Conservation (phyloP, 2,113 vertebrate species). For the Ictalurus punctatus region DNA sequence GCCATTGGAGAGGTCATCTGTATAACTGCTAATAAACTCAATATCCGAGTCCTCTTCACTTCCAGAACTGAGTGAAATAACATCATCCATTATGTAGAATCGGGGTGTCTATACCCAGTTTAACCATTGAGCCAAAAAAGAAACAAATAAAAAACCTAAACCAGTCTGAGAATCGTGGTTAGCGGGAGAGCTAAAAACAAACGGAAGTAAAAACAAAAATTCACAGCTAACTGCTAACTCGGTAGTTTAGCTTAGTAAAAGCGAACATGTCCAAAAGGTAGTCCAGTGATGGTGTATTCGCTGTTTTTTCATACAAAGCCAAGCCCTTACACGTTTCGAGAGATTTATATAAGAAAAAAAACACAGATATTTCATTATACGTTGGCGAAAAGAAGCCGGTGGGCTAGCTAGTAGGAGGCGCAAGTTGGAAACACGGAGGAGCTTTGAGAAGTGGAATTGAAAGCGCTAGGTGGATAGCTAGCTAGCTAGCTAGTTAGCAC, state of each 20-base stretch:
- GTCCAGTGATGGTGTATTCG: neutral
- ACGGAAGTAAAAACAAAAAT: neutral
- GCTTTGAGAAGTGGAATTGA: neutral
- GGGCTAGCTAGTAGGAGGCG: neutral
- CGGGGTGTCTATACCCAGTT: too few species aligned
- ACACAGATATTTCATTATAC: too few species aligned
- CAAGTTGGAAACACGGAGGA: neutral
- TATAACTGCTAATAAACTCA: constrained; percentile 49
- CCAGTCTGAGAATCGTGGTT: neutral
- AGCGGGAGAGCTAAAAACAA: constrained; percentile 3
- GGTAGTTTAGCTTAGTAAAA: neutral
- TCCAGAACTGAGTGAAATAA: constrained; percentile 56
- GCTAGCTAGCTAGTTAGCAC: neutral
- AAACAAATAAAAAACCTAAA: neutral
- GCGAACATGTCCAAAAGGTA: neutral
- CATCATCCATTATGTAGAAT: constrained; percentile 46
- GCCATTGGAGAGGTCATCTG: constrained; percentile 17
- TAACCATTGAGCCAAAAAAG: neutral
- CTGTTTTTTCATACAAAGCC: neutral
- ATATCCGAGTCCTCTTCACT: constrained; percentile 55
- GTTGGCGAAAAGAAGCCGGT: neutral
- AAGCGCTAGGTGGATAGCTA: neutral
- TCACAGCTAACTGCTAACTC: neutral
- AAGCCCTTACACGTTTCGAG: neutral
- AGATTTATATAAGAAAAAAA: too few species aligned